These are phyloP conservation scores for Nautilus pompilius DNA, from an alignment of 1,140 invertebrate genomes.

Conservation along the genomic window DNA sequence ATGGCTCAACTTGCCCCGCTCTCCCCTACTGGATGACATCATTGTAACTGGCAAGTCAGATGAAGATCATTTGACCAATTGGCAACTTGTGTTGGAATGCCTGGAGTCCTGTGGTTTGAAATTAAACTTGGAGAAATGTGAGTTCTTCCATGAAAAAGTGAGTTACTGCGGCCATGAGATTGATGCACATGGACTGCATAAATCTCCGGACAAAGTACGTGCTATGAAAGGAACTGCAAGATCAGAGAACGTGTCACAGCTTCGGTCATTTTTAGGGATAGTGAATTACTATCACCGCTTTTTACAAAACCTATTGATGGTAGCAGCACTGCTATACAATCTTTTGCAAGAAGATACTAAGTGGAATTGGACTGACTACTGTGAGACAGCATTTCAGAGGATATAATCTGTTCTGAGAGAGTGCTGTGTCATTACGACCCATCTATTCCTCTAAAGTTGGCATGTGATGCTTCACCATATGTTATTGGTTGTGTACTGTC, in stretches of 20 bases:
- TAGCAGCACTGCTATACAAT: slow-evolving; percentile 10
- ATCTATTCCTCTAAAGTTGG: slow-evolving; percentile 44
- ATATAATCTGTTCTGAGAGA: slow-evolving; percentile 24
- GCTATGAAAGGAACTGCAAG: slow-evolving; percentile 45
- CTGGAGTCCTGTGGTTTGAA: background rate
- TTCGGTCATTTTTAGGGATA: slow-evolving; percentile 49
- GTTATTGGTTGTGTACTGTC: slow-evolving; percentile 56
- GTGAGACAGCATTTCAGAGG: slow-evolving; percentile 30
- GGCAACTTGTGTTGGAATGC: background rate
- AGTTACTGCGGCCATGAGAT: slow-evolving; percentile 29
- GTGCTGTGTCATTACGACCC: slow-evolving; percentile 51
- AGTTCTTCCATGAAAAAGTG: slow-evolving; percentile 7
- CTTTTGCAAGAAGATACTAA: slow-evolving; percentile 8
- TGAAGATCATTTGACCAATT: slow-evolving; percentile 12
- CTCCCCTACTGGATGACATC: slow-evolving; percentile 24
- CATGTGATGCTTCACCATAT: slow-evolving; percentile 56
- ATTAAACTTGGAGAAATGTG: slow-evolving; percentile 7
- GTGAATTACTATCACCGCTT: slow-evolving; percentile 50
- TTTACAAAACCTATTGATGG: slow-evolving; percentile 8
- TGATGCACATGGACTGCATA: slow-evolving; percentile 34
- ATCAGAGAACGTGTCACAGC: slow-evolving; percentile 42
- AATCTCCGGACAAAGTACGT: slow-evolving; percentile 50
- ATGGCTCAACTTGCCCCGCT: too few species aligned
- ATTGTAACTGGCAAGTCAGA: slow-evolving; percentile 10
- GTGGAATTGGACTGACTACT: slow-evolving; percentile 12